Base-by-base conservation (phyloP, 1,140 invertebrate genomes). In the Drosophila ambigua region DNA sequence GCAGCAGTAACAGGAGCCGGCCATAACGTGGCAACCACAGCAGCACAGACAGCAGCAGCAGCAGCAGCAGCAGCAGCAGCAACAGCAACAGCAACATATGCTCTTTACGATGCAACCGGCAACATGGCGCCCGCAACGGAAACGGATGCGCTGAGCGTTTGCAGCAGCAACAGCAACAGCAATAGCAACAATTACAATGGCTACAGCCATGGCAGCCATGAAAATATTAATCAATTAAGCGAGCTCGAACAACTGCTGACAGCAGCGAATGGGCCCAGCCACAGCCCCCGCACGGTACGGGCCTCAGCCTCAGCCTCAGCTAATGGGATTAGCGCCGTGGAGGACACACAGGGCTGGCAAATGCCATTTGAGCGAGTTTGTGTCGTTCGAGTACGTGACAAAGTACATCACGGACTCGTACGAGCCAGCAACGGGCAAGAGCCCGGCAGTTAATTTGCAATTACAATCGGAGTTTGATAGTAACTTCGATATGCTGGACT, bases 351-450 rank as follows among this genome's bases (percentile, higher is more conserved):
- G 35, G 35, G 23, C 9, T 48, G 41, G 15, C 69, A 82, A 77
- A 57, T 66, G 76, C 52, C 72, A 90, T 51, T 72, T 74, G 26
- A 79, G 68, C 39, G 91, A 92, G 53, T 92, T 90, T 61, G 91
- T 92, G 49, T 92, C 91, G 20, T 92, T 92, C 48, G 91, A 92
- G 61, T 92, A 91, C 69, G 91, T 92, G 63, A 91, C 82, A 53
- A 91, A 91, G 59, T 83, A 91, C 61, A 76, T 91, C 13, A 68
- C 80, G 15, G 90, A 91, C 73, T 66, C 75, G 24, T 84, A 84
- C 43, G 90, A 90, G 15, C 35, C 48, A 0, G 44, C 60, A 24
- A 49, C 13, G 15, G 35, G 24, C 44, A 83, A 83, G 43, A 73
- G 72, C 28, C 62, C 65, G 6, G 24, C 51, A 20, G 39, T 59